Conservation (phyloP, 2,113 vertebrate species). For the Acanthisitta chloris region DNA sequence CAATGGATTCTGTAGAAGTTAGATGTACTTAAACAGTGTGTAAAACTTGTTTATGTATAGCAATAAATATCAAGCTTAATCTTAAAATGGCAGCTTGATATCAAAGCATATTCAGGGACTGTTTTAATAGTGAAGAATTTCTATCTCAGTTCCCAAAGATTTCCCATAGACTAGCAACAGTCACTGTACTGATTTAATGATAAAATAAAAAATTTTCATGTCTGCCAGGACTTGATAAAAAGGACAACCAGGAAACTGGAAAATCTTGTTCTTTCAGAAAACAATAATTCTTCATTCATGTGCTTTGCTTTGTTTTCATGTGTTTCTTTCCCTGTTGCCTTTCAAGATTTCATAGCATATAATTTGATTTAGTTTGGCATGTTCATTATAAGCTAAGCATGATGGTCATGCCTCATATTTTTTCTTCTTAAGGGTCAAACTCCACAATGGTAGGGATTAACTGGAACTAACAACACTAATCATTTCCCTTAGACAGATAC, state of each 20-base stretch:
- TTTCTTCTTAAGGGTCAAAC: background rate
- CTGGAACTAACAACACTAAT: background rate
- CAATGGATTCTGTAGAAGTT: background rate
- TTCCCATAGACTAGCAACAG: background rate
- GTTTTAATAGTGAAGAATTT: background rate
- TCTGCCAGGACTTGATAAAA: background rate
- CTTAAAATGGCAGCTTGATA: background rate
- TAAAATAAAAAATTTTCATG: background rate
- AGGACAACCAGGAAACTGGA: background rate
- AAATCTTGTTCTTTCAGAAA: background rate
- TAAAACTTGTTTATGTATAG: background rate
- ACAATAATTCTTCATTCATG: background rate
- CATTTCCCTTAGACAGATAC: background rate
- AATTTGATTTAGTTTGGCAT: background rate
- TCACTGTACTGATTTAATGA: background rate
- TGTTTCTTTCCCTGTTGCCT: background rate
- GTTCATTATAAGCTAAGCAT: background rate
- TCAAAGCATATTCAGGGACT: background rate
- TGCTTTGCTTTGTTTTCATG: background rate
- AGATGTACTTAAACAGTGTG: background rate
- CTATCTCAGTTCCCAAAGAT: background rate
- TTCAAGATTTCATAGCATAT: background rate
- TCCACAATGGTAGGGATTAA: background rate
- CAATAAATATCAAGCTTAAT: background rate
- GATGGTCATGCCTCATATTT: background rate